Percentiles rank a stretch among this genome's conserved stretches.
These are phyloP conservation scores for Anthopleura sola DNA, from an alignment of 64 coral and sea anemone genomes.

Conservation along the genomic window DNA sequence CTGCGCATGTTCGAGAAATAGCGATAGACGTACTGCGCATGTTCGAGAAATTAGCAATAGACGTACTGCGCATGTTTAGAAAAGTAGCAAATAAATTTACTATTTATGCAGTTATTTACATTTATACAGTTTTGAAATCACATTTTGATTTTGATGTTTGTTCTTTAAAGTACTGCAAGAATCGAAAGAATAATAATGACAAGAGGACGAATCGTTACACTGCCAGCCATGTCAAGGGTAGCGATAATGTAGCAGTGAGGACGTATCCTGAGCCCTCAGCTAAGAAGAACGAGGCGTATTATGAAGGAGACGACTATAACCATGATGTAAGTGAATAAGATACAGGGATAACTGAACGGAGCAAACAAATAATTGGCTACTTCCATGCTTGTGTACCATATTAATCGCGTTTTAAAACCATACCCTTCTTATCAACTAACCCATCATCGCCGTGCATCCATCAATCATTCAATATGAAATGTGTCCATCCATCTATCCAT, in stretches of 20 bases:
- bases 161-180: background rate
- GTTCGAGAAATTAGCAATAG: too few species aligned
- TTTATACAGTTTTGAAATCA: background rate
- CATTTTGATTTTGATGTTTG: background rate
- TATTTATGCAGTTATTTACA: too few species aligned
- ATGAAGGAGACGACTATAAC: background rate
- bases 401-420: too few species aligned
- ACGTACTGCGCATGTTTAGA: too few species aligned
- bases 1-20: too few species aligned
- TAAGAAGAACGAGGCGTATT: background rate
- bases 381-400: too few species aligned
- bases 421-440: too few species aligned
- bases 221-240: background rate
- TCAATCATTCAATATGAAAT: background rate
- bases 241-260: background rate
- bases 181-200: background rate
- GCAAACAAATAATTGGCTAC: too few species aligned
- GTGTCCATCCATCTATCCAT: too few species aligned
- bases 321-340: background rate
- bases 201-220: background rate
- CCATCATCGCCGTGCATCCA: background rate
- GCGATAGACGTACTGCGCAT: too few species aligned
- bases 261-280: background rate
- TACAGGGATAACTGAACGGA: too few species aligned
- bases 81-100: too few species aligned